Conservation (phyloP, 2,888 invertebrate species). For the Drosophila monieri region DNA sequence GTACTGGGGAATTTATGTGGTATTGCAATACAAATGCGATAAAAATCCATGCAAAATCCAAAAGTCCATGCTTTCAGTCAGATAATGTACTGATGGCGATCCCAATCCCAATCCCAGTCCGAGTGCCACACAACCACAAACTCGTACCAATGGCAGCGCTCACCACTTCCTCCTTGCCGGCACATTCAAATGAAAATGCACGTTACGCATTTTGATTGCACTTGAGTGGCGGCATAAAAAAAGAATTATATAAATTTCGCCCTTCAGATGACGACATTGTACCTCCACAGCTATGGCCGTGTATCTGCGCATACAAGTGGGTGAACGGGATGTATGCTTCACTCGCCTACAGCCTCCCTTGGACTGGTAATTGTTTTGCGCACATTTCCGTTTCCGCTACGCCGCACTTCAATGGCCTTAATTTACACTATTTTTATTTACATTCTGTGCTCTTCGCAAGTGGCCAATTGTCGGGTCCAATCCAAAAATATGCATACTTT, state of each 20-base stretch:
- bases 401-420: constrained; percentile 70
- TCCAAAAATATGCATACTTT: constrained; percentile 29
- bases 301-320: constrained; percentile 28
- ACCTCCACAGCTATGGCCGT: constrained; percentile 37
- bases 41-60: constrained; percentile 53
- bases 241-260: constrained; percentile 68
- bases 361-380: constrained; percentile 71
- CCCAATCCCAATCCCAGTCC: not conserved
- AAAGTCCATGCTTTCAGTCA: constrained; percentile 45
- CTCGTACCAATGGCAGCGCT: not conserved
- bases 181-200: constrained; percentile 63
- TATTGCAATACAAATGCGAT: constrained; percentile 37
- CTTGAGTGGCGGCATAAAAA: constrained; percentile 73
- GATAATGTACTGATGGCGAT: not conserved
- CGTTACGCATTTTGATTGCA: constrained; percentile 76
- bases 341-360: constrained; percentile 21
- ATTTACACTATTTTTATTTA: constrained; percentile 70
- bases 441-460: constrained; percentile 54
- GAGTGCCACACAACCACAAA: not conserved
- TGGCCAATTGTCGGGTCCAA: constrained; percentile 42
- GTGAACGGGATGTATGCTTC: constrained; percentile 21
- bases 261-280: constrained; percentile 60
- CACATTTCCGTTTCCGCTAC: constrained; percentile 75
- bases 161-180: not conserved
- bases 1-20: constrained; percentile 11